These are phyloP conservation scores for Drosophila formosana DNA, from an alignment of 2,888 invertebrate species.

Conservation along the genomic window DNA sequence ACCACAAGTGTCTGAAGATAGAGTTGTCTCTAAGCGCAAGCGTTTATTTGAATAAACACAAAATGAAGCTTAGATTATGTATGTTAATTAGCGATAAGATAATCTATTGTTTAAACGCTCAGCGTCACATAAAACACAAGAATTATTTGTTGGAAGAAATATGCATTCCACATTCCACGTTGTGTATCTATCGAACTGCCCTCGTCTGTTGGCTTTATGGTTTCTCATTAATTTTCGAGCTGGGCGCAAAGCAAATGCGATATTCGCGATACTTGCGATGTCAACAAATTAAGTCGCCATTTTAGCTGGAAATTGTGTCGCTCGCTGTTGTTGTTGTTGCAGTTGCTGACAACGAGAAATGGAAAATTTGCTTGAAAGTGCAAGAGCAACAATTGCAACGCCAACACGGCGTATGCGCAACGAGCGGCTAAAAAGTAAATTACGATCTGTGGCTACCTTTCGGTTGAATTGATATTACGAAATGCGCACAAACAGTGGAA, in stretches of 20 bases:
- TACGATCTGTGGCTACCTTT: slow-evolving; percentile 22
- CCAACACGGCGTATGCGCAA: slow-evolving; percentile 29
- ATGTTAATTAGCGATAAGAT: slow-evolving; percentile 6
- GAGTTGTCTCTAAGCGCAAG: background rate
- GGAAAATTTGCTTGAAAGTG: slow-evolving; percentile 51
- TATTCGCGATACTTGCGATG: slow-evolving; percentile 60
- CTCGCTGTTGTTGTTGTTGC: slow-evolving; percentile 20
- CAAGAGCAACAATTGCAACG: slow-evolving; percentile 31
- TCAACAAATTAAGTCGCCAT: slow-evolving; percentile 76
- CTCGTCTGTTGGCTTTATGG: slow-evolving; percentile 42
- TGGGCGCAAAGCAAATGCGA: slow-evolving; percentile 53
- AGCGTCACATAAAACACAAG: background rate
- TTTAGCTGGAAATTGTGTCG: slow-evolving; percentile 77
- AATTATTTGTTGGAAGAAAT: background rate
- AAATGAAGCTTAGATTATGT: background rate
- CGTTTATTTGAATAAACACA: background rate
- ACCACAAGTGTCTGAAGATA: background rate
- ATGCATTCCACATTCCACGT: background rate
- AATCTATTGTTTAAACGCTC: background rate
- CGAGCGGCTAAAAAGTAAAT: slow-evolving; percentile 11
- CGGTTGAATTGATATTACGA: slow-evolving; percentile 60
- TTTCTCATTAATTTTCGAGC: slow-evolving; percentile 65
- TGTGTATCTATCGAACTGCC: slow-evolving; percentile 24
- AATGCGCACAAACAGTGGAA: slow-evolving; percentile 46
- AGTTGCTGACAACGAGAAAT: slow-evolving; percentile 54